Conservation (phyloP, 2,797 vertebrate species). For the Typhlichthys eigenmanni region DNA sequence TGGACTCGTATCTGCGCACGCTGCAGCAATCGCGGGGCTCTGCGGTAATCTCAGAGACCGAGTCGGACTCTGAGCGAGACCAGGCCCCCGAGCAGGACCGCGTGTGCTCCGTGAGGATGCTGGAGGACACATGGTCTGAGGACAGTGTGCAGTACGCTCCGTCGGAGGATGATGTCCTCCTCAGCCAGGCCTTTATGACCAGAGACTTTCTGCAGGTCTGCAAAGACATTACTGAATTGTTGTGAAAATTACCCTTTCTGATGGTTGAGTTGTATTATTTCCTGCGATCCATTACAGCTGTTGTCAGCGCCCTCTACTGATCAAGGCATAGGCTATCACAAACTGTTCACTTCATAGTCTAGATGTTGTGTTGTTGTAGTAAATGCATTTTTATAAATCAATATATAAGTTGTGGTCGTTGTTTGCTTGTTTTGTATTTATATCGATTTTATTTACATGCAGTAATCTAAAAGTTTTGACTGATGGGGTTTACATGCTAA, state of each 20-base stretch:
- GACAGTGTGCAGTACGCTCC: conserved; percentile 88
- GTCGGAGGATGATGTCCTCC: conserved; percentile 84
- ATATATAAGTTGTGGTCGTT: too few species aligned
- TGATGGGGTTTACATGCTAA: too few species aligned
- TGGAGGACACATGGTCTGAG: conserved; percentile 39
- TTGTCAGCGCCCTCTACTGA: too few species aligned
- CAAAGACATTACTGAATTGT: conserved; percentile 59
- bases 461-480: too few species aligned
- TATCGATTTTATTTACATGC: not conserved
- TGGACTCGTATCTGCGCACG: conserved; percentile 87
- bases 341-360: too few species aligned
- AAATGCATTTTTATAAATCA: not conserved
- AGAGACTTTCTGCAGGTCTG: conserved; percentile 88
- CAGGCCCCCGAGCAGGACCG: not conserved
- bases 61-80: conserved; percentile 10
- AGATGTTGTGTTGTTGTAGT: too few species aligned
- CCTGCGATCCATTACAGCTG: too few species aligned
- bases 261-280: too few species aligned
- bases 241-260: too few species aligned
- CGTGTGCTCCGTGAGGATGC: not conserved
- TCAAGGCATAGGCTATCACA: too few species aligned
- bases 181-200: conserved; percentile 88
- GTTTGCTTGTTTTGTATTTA: too few species aligned
- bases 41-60: conserved; percentile 72
- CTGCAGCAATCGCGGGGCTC: conserved; percentile 87